Evolutionary conservation across 2,113 vertebrate genomes (phyloP).

Genomic region (Chunga burmeisteri): DNA sequence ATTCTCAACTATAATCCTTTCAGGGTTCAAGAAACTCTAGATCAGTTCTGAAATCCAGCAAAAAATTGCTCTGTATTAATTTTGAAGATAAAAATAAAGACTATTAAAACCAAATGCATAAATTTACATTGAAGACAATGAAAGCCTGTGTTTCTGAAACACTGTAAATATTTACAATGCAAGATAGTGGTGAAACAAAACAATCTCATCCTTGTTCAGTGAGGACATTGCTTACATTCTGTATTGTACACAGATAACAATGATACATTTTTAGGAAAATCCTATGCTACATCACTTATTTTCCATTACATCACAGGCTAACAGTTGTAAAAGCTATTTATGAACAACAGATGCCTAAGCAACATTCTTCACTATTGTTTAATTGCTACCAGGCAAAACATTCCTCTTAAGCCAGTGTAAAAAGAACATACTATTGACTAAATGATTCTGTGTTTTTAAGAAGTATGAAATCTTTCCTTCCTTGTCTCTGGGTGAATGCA

Average conservation of each 20-base stretch:
- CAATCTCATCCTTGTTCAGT: conserved; percentile 5
- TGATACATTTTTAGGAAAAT: background rate
- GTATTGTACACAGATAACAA: conserved; percentile 33
- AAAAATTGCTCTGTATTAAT: background rate
- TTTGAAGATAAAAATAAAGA: too few relatives aligned
- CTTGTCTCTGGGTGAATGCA: background rate
- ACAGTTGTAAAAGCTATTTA: background rate
- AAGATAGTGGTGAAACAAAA: background rate
- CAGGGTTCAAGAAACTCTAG: background rate
- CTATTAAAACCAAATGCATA: background rate
- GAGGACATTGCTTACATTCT: conserved; percentile 25
- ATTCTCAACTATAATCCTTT: background rate
- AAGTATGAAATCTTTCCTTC: background rate
- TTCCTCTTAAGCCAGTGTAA: background rate
- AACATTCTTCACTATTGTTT: background rate
- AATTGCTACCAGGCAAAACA: background rate
- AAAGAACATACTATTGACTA: background rate
- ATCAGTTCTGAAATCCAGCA: background rate
- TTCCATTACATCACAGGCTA: background rate
- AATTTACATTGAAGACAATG: background rate
- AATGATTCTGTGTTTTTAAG: background rate
- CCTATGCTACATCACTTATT: background rate
- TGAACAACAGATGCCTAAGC: background rate
- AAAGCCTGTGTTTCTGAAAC: background rate
- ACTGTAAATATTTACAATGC: conserved; percentile 15